Evolutionary conservation across 2,888 invertebrate species (phyloP), one percentile per base, ranked within the genome.

Genomic region (Scaptomyza polygonia): DNA sequence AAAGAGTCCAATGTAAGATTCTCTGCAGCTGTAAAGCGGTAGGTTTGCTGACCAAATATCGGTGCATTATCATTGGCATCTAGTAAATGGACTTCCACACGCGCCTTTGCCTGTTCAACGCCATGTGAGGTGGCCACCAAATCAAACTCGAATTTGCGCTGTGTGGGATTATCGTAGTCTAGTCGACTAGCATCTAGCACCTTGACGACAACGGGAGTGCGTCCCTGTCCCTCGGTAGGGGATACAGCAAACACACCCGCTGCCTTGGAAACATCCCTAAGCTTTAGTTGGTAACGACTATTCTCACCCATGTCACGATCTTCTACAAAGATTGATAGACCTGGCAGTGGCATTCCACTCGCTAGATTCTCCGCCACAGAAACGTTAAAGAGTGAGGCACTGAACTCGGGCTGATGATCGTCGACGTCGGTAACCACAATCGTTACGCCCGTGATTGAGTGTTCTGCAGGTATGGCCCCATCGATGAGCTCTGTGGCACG

Each of bases 51-150:
- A 8, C 93, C 92, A 83, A 96, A 96, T 36, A 94, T 90, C 0
- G 97, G 97, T 0, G 94, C 92, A 80, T 97, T 97, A 79, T 97
- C 97, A 85, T 97, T 97, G 51, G 95, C 95, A 89, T 97, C 97
- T 30, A 94, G 84, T 1, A 97, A 90, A 71, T 94, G 94, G 1
- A 95, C 93, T 54, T 94, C 94, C 0, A 96, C 93, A 74, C 93
- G 92, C 0, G 94, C 92, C 40, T 92, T 92, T 7, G 95, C 93
- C 51, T 93, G 92, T 90, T 95, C 93, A 81, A 91, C 83, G 1
- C 92, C 93, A 44, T 93, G 91, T 0, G 94, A 93, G 1, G 93
- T 92, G 0, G 95, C 94, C 0, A 95, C 93, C 14, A 96, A 93
- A 80, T 95, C 94, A 72, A 96, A 96, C 79, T 94, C 93, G 21